Evolutionary conservation across 2,797 vertebrate species (phyloP).

Genomic region (Enteromius radiatus): DNA sequence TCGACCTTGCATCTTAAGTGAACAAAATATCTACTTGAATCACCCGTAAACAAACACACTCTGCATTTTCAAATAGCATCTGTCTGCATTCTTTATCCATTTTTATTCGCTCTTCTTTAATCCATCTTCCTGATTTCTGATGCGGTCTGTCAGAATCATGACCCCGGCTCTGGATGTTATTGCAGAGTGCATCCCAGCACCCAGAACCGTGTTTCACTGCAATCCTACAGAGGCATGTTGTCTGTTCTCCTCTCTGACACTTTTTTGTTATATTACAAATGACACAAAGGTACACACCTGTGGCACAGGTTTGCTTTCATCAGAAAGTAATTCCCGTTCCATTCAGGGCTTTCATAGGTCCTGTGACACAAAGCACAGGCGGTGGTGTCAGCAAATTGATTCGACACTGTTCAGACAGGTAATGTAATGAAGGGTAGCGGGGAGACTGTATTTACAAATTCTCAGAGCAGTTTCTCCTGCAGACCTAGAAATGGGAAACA

Average conservation of each 20-base stretch:
- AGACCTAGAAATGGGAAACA: slow-evolving; percentile 49
- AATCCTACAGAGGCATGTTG: background rate
- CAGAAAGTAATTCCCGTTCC: slow-evolving; percentile 41
- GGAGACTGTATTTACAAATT: slow-evolving; percentile 50
- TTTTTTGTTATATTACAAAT: slow-evolving; percentile 31
- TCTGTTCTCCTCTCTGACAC: background rate
- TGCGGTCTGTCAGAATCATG: background rate
- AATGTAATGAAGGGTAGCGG: slow-evolving; percentile 56
- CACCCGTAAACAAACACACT: background rate
- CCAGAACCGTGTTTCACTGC: background rate
- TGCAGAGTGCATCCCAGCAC: background rate
- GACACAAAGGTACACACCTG: slow-evolving; percentile 23
- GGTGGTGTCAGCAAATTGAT: slow-evolving; percentile 45
- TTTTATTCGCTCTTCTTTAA: slow-evolving; percentile 19
- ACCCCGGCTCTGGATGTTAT: slow-evolving; percentile 11
- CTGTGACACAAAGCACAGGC: slow-evolving; percentile 30
- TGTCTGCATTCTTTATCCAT: slow-evolving; percentile 9
- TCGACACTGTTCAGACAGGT: slow-evolving; percentile 32
- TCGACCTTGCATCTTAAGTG: background rate
- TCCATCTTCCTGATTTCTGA: background rate
- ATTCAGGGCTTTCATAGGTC: slow-evolving; percentile 33
- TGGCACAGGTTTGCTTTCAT: slow-evolving; percentile 37
- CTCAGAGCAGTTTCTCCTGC: slow-evolving; percentile 43
- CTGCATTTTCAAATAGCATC: background rate
- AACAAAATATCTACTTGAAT: background rate